A percentile compares a stretch with the other conserved stretches of the same genome.
These are phyloP conservation scores for Acrocera orbiculus DNA, from an alignment of 2,888 invertebrate species.

Conservation along the genomic window DNA sequence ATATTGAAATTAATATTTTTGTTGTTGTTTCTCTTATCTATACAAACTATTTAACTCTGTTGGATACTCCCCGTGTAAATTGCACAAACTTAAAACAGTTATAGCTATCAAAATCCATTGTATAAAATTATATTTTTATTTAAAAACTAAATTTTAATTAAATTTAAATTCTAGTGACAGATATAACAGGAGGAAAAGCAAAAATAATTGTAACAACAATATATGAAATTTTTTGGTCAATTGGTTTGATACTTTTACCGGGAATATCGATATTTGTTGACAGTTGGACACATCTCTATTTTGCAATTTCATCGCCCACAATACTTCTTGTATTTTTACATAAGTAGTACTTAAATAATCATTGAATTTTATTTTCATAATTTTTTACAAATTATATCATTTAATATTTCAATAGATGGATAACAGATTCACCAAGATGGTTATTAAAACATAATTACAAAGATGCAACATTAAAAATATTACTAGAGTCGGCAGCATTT, in stretches of 20 bases:
- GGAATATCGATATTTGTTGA: conserved; percentile 28
- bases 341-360: conserved; percentile 13
- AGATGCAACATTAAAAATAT: conserved; percentile 21
- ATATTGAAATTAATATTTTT: too few species aligned
- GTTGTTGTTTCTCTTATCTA: too few species aligned
- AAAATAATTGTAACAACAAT: conserved; percentile 25
- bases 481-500: conserved; percentile 25
- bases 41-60: too few species aligned
- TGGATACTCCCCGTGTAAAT: too few species aligned
- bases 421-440: conserved; percentile 32
- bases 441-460: conserved; percentile 22
- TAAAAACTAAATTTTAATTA: neutral
- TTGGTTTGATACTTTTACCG: conserved; percentile 30
- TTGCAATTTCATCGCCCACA: conserved; percentile 29
- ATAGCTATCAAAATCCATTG: neutral
- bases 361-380: neutral
- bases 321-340: conserved; percentile 26
- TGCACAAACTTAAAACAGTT: neutral
- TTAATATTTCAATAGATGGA: conserved; percentile 19
- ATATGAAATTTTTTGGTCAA: conserved; percentile 32
- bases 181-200: conserved; percentile 26
- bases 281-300: conserved; percentile 30
- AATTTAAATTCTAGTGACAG: conserved; percentile 21
- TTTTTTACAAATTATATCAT: neutral
- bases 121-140: conserved; percentile 1